These are phyloP conservation scores for Bufo bufo DNA, from an alignment of 2,113 vertebrate species.

Conservation along the genomic window DNA sequence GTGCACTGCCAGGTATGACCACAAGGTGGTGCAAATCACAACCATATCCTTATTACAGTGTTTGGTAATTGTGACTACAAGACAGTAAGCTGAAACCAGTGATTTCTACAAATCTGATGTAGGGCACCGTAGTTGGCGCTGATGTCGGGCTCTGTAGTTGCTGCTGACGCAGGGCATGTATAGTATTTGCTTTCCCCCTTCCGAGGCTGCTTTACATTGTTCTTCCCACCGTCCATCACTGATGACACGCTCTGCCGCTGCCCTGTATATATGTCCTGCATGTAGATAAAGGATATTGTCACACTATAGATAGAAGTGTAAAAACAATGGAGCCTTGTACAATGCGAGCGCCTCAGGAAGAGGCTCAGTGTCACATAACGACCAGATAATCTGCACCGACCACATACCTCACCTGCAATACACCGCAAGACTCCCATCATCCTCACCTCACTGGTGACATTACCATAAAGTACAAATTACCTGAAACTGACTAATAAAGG, in stretches of 20 bases:
- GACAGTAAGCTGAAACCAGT: too few relatives aligned
- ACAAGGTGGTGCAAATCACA: neutral
- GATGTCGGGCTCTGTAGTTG: too few relatives aligned
- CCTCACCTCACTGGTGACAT: neutral
- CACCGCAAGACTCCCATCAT: neutral
- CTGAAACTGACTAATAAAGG: too few relatives aligned
- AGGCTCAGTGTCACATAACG: neutral
- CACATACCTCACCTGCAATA: slow-evolving; percentile 1
- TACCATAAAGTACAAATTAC: too few relatives aligned
- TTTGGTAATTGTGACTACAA: too few relatives aligned
- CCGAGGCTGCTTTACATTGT: too few relatives aligned
- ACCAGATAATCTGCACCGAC: slow-evolving; percentile 20
- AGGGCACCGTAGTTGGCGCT: too few relatives aligned
- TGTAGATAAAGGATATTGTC: neutral
- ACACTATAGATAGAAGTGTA: neutral
- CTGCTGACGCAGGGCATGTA: too few relatives aligned
- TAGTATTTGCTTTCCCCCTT: too few relatives aligned
- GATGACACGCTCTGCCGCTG: neutral
- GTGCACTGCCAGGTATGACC: neutral
- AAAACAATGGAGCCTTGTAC: neutral
- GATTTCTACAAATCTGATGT: too few relatives aligned
- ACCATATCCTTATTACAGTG: neutral
- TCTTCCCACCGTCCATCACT: neutral
- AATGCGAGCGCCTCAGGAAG: neutral
- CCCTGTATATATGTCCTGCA: neutral